These are phyloP conservation scores for Melospiza georgiana DNA, from an alignment of 2,113 vertebrate species.

Conservation along the genomic window DNA sequence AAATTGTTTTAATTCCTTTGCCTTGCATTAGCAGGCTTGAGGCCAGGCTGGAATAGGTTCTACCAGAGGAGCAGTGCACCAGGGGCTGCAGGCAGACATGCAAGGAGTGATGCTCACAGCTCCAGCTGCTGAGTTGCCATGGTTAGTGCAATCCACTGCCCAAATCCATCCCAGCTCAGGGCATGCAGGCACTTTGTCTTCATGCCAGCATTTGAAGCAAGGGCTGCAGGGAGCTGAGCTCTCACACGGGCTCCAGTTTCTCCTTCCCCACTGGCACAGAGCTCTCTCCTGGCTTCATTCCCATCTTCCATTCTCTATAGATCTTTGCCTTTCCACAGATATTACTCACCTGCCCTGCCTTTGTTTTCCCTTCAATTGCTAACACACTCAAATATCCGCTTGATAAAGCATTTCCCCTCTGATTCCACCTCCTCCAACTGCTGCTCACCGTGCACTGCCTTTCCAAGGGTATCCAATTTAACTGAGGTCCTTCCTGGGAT, in stretches of 20 bases:
- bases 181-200: background rate
- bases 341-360: slow-evolving; percentile 37
- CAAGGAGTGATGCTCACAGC: background rate
- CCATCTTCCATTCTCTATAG: background rate
- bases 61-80: background rate
- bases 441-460: background rate
- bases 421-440: background rate
- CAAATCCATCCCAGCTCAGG: background rate
- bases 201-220: background rate
- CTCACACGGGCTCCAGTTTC: background rate
- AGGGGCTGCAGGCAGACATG: background rate
- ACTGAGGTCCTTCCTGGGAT: background rate
- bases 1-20: background rate
- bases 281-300: background rate
- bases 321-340: background rate
- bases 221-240: background rate
- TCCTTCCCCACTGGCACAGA: background rate
- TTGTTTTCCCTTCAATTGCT: slow-evolving; percentile 36
- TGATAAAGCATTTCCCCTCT: slow-evolving; percentile 1
- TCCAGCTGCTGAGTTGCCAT: background rate
- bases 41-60: background rate
- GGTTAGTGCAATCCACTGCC: background rate
- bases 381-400: background rate
- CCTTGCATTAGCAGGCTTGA: background rate
- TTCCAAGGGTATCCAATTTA: background rate